A percentile compares a stretch with the other conserved stretches of the same genome.
phyloP scores from a whole-genome alignment of 2,797 vertebrate species.

The Emys orbicularis region DNA sequence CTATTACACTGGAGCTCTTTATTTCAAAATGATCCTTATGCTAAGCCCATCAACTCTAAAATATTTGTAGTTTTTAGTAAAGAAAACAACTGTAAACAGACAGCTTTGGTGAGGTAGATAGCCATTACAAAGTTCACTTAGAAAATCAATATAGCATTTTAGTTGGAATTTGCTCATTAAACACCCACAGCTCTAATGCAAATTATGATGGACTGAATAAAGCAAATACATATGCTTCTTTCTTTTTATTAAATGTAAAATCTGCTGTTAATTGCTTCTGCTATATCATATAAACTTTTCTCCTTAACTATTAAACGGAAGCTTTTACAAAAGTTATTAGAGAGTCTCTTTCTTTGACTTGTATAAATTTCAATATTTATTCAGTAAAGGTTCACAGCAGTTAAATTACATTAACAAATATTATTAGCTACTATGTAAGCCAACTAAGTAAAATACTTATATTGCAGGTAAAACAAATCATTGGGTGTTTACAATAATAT shows the following conservation, averaged over 20 bases:
- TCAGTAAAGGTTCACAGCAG: constrained; percentile 90
- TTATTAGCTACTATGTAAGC: constrained; percentile 90
- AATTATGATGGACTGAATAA: constrained; percentile 91
- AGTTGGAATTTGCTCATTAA: constrained; percentile 92
- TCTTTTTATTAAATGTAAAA: constrained; percentile 90
- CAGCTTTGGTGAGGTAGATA: constrained; percentile 84
- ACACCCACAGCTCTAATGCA: constrained; percentile 88
- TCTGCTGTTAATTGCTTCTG: constrained; percentile 89
- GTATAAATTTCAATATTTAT: constrained; percentile 93
- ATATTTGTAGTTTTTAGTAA: constrained; percentile 81
- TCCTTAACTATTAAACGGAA: constrained; percentile 88
- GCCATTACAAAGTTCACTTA: constrained; percentile 91
- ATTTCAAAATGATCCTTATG: constrained; percentile 79
- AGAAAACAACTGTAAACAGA: constrained; percentile 89
- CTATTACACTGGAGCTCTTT: constrained; percentile 63
- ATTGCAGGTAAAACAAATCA: constrained; percentile 90
- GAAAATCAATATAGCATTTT: constrained; percentile 92
- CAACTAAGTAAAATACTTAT: constrained; percentile 88
- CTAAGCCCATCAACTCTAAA: constrained; percentile 78
- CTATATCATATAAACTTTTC: constrained; percentile 88
- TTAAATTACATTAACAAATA: constrained; percentile 94
- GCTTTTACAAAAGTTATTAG: constrained; percentile 88
- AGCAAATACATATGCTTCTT: constrained; percentile 88
- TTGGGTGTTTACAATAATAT: constrained; percentile 90
- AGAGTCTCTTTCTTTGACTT: constrained; percentile 89